phyloP scores from a whole-genome alignment of 2,888 invertebrate genomes.

The Halocaridina rubra region DNA sequence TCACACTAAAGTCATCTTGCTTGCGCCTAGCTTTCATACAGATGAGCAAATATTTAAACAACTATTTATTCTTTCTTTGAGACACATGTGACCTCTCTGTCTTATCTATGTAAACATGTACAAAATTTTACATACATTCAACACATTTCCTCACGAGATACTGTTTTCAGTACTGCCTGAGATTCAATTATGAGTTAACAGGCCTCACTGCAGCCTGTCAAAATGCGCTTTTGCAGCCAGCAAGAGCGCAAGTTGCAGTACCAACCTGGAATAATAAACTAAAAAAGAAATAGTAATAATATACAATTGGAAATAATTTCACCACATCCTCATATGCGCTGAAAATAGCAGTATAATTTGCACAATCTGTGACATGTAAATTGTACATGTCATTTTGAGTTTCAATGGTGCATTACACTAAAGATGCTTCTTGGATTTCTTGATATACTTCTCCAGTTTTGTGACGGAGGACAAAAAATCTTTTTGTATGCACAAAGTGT shows the following conservation, averaged over 20 bases:
- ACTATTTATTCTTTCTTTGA: conserved; percentile 57
- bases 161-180: conserved; percentile 56
- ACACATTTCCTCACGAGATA: conserved; percentile 45
- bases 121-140: conserved; percentile 59
- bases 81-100: conserved; percentile 54
- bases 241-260: conserved; percentile 48
- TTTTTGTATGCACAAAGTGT: conserved; percentile 43
- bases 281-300: conserved; percentile 25
- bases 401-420: conserved; percentile 43
- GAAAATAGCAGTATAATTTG: background rate
- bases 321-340: conserved; percentile 31
- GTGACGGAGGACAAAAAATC: conserved; percentile 47
- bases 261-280: conserved; percentile 38
- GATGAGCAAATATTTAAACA: conserved; percentile 60
- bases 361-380: background rate
- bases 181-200: conserved; percentile 51
- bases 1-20: conserved; percentile 54
- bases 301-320: conserved; percentile 23
- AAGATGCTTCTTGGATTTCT: conserved; percentile 24
- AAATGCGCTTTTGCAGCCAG: too few relatives aligned
- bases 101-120: conserved; percentile 60
- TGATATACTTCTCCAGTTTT: conserved; percentile 54
- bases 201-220: conserved; percentile 20
- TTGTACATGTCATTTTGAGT: conserved; percentile 23
- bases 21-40: conserved; percentile 56